Base-by-base conservation (phyloP, 1,140 invertebrate species). In the Cotesia chilonis region DNA sequence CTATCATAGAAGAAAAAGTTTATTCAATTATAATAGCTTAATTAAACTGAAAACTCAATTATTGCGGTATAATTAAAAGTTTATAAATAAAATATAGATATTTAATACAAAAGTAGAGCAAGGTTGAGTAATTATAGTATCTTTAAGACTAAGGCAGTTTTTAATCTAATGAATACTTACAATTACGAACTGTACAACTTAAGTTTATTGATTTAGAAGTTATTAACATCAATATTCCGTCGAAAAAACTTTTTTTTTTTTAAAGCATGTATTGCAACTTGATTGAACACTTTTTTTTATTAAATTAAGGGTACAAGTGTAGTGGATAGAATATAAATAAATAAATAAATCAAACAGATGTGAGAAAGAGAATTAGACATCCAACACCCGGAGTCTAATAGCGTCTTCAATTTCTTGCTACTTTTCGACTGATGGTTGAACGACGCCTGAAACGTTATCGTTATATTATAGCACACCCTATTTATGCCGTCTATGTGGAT, bases 321-420 rank as follows among this genome's bases (percentile, higher is more conserved):
- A 14, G 35, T 17, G 9, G 14, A 66, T 14, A 28, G 36, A 9
- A 66, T 52, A 28, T 10, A 17, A 14, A 66, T 14, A n/a, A 9
- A 17, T 14, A 17, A 66, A 4, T 7, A 17, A 4, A 68, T 54
- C 4, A 28, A 68, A 68, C 47, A 64, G 74, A 76, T 65, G 73
- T 64, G 71, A 54, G 37, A 55, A 14, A 10, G 20, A 74, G 68
- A 2, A 71, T 81, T 80, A 74, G 79, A 82, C 79, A 82, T 75
- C 74, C 79, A 77, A 78, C 80, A 82, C 80, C 80, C 81, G 80
- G 75, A 79, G 76, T 77, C 80, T 82, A 81, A 82, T 81, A 80
- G 80, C 65, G 68, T 70, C 20, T 47, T 65, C 35, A 47, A 38
- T 47, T 28, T 36, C 65, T 60, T 72, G 69, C 57, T 54, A 69